A percentile compares a stretch with the other conserved stretches of the same genome.
phyloP scores from a whole-genome alignment of 2,797 vertebrate genomes.

The Danio kyathit region DNA sequence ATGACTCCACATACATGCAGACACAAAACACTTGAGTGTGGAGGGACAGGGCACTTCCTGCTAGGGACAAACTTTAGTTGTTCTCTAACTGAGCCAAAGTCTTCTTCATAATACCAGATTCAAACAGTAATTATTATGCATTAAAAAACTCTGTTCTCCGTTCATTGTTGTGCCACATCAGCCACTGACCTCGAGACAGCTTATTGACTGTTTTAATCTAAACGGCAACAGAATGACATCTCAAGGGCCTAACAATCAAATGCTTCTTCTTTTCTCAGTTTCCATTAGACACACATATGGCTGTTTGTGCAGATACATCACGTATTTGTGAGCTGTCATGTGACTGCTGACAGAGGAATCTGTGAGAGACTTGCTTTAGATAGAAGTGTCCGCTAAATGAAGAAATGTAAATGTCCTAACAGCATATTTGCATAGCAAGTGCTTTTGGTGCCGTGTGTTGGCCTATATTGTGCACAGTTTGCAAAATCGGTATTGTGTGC shows the following conservation, averaged over 20 bases:
- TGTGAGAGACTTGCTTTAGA: not conserved
- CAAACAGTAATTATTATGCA: not conserved
- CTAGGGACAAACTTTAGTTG: not conserved
- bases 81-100: not conserved
- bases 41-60: not conserved
- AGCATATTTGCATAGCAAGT: constrained; percentile 1
- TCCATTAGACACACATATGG: constrained; percentile 14
- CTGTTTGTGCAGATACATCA: not conserved
- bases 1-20: constrained; percentile 33
- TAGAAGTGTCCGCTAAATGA: no score
- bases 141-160: not conserved
- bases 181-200: constrained; percentile 10
- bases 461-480: not conserved
- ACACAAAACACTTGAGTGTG: constrained; percentile 13
- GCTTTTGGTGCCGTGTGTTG: not conserved
- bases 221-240: constrained; percentile 27
- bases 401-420: not conserved
- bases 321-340: not conserved
- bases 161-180: constrained; percentile 9
- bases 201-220: constrained; percentile 13
- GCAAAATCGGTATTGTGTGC: not conserved
- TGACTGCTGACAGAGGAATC: constrained; percentile 16
- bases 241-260: not conserved
- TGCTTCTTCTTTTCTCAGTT: constrained; percentile 24
- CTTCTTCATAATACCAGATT: not conserved